A percentile compares a stretch with the other conserved stretches of the same genome.
phyloP scores from a whole-genome alignment of 2,888 invertebrate species.

The Xanthia icteritia region DNA sequence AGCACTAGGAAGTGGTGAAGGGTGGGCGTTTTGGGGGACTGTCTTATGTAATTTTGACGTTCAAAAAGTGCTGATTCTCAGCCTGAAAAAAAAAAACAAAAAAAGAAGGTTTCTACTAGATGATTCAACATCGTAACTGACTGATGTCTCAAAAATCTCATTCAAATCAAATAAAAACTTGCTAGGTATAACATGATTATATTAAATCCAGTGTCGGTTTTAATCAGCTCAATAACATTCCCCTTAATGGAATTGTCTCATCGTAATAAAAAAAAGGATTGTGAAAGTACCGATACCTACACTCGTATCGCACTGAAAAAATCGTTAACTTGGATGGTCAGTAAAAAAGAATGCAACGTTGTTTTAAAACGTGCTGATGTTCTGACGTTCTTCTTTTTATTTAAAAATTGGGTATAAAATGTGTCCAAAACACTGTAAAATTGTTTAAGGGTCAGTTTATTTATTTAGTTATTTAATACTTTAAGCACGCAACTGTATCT shows the following conservation, averaged over 20 bases:
- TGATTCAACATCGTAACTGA: no score
- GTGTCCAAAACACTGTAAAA: no score
- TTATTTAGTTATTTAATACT: no score
- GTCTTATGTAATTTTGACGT: no score
- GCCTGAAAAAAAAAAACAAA: no score
- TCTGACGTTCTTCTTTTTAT: not conserved
- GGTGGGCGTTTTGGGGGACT: no score
- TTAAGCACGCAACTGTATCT: no score
- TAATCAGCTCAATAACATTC: conserved; percentile 21
- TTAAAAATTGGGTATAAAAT: no score
- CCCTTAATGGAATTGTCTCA: not conserved
- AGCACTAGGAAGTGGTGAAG: no score
- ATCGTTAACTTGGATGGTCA: conserved; percentile 16
- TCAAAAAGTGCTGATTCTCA: no score
- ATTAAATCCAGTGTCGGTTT: not conserved
- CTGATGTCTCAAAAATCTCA: not conserved
- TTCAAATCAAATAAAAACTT: not conserved
- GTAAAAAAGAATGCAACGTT: conserved; percentile 22
- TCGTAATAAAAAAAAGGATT: not conserved
- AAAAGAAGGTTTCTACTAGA: no score
- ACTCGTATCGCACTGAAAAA: not conserved
- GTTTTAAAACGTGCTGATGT: conserved; percentile 20
- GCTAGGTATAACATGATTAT: conserved; percentile 2
- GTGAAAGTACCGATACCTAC: not conserved
- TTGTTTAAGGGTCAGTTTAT: no score